Evolutionary conservation across 2,888 invertebrate genomes (phyloP), one percentile per base, ranked within the genome.

Genomic region (Keiferia lycopersicella): DNA sequence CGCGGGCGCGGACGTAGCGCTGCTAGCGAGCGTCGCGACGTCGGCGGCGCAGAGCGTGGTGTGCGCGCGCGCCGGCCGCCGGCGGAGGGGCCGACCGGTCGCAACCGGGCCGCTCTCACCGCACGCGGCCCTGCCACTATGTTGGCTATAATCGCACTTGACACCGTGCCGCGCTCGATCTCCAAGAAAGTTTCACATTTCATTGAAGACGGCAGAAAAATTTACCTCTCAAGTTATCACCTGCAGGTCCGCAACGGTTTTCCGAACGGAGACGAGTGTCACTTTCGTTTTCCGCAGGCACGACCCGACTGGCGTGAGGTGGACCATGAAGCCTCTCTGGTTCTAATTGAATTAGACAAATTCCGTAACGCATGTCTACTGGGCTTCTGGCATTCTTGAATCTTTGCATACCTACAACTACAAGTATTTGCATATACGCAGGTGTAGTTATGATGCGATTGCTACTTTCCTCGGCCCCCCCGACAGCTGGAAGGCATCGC

Each of bases 31-130:
- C 89, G 89, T 88, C 89, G 90, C 89, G 88, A 87, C 89, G 88
- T 85, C 84, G 87, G 76, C 88, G 89, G 84, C 84, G 82, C 88
- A 82, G 80, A 83, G 85, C 88, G 84, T 84, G 83, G 76, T 85
- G 81, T 83, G 86, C 85, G 86, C 84, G 77, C 78, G 81, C 84
- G 82, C 77, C 74, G 73, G 81, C 86, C 83, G 89, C 82, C 89
- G 90, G 88, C 84, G 88, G 89, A 88, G 90, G 90, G 91, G 90
- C 89, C 90, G 87, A 89, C 89, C 88, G 83, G 87, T 87, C 91
- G 89, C 84, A 89, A 85, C 86, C 88, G 88, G 89, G 84, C 89
- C 89, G 79, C 75, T 71, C 74, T 71, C 76, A 71, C 69, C 73
- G 20, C 41, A 48, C 61, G 48, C 45, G 74, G 68, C 87, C 84